Conservation (phyloP, 2,797 vertebrate species). For the Phyllotis vaccarum region DNA sequence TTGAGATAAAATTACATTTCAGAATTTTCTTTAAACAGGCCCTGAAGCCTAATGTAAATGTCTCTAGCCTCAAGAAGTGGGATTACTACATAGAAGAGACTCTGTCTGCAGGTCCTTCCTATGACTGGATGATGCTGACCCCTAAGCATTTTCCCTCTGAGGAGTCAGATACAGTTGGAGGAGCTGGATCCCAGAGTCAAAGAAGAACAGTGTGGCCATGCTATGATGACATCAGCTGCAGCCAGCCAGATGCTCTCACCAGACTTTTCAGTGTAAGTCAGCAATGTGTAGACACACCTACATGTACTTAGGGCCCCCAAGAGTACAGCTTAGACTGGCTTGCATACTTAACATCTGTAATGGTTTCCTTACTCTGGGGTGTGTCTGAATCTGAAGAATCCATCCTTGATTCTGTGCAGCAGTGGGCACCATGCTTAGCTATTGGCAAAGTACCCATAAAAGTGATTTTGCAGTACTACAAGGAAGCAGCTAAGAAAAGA, state of each 20-base stretch:
- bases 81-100: conserved; percentile 97
- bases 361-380: not conserved
- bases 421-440: not conserved
- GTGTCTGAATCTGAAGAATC: not conserved
- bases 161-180: conserved; percentile 87
- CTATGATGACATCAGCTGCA: conserved; percentile 93
- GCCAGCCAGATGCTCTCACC: conserved; percentile 96
- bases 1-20: conserved; percentile 60
- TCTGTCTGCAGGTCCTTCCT: conserved; percentile 95
- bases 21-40: conserved; percentile 87
- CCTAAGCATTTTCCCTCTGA: conserved; percentile 88
- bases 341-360: not conserved
- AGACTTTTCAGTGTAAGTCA: conserved; percentile 94
- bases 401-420: not conserved
- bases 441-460: not conserved
- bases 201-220: conserved; percentile 98
- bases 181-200: conserved; percentile 89
- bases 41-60: conserved; percentile 93
- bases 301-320: not conserved
- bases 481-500: not conserved
- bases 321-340: not conserved
- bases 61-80: conserved; percentile 96
- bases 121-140: conserved; percentile 94
- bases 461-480: not conserved
- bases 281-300: no score